Evolutionary conservation across 2,797 vertebrate species (phyloP), one percentile per base, ranked within the genome.

Genomic region (Danio aesculapii): DNA sequence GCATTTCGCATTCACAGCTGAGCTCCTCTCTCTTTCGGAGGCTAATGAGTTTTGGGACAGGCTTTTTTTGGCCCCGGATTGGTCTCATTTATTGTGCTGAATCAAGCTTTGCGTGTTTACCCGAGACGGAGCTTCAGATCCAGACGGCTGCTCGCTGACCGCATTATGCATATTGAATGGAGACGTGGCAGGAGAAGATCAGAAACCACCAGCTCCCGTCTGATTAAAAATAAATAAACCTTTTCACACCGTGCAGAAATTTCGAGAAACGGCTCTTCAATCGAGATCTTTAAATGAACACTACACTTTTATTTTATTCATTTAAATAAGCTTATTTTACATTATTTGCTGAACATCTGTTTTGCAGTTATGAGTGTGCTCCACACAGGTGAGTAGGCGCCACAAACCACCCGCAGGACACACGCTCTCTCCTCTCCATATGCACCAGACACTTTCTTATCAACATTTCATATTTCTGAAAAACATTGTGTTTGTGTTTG

Each of bases 1-100:
- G 43, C 77, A 79, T 79, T 72, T 79, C 49, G 62, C 52, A 62
- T 79, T 79, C 76, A 64, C 59, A 79, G 77, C 77, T 72, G 68
- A 63, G 77, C 49, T 71, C 55, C 66, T 61, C 55, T 78, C 57
- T 63, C 49, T 72, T 61, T 79, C 77, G 53, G 21, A 13, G 46
- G 13, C 49, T 79, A 79, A 79, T 79, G 77, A 64, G 77, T 72
- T 72, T 55, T 55, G 47, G 68, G 47, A 79, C 17, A 19, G 50
- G 58, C 2, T 11, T 64, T 79, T n/a, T 71, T 64, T 59, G 77
- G 55, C 68, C 10, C 11, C 6, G 68, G 49, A 64, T 72, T 72
- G 66, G 62, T 79, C 67, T 70, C 0, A 79, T 79, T 79, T 79
- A 70, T 70, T 79, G 52, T 62, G 57, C 67, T 79, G 77, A 79